Evolutionary conservation across 2,888 invertebrate genomes (phyloP), one percentile per base, ranked within the genome.

Genomic region (Ellobium chinense): DNA sequence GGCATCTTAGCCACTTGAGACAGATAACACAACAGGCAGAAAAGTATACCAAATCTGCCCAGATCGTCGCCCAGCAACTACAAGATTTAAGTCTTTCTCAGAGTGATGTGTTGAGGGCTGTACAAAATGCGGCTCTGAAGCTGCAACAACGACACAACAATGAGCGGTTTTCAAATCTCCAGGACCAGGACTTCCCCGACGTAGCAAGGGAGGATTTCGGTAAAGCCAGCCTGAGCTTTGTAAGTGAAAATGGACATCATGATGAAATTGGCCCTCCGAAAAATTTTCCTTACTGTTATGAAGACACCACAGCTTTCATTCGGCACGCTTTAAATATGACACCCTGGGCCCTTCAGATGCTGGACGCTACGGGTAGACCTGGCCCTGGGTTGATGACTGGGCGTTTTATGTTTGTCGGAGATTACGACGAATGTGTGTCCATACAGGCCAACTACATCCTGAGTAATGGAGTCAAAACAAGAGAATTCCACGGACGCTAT

Each of bases 291-390:
- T 24, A 58, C 5, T 58, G 58, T 24, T n/a, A 18, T 9, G 58
- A 58, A 21, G 65, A 65, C 31, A 9, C n/a, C 27, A 29, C 29
- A 18, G 65, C 65, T 29, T 34, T 29, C 31, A n/a, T 65, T 5
- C 7, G 29, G 7, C 7, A 34, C 14, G 5, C 29, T 4, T 12
- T 27, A 31, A 65, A 65, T 4, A 65, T 5, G 5, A 34, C 65
- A 14, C 5, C n/a, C 29, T 69, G 69, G 69, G 39, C 69, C 14
- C 39, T 69, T 12, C 27, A 12, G n/a, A 69, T 69, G 69, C 24
- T 81, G 14, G 81, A 81, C 54, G 68, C 81, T 3, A 46, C 58
- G 60, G 81, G 81, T 21, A 81, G 78, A 37, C 82, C 79, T 14
- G 73, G 75, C 1, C 65, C 82, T 18, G 78, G 70, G 21, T 1